Evolutionary conservation across 2,797 vertebrate genomes (phyloP), one percentile per base, ranked within the genome.

Genomic region (Siniperca undulata): DNA sequence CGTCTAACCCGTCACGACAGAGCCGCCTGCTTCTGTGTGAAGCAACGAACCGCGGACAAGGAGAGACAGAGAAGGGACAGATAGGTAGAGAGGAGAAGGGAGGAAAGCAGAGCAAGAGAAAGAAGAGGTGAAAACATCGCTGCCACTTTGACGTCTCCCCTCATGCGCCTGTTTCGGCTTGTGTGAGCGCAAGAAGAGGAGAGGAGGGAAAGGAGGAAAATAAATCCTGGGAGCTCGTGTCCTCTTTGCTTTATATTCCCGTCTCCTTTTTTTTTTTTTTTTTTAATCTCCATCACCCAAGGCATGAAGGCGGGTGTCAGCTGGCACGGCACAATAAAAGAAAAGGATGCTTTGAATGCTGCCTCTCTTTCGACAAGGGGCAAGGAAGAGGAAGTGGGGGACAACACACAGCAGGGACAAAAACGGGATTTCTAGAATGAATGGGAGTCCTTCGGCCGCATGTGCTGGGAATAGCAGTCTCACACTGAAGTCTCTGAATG

Each of bases 331-430:
- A 88, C 84, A 91, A 92, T 88, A 89, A 92, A 92, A 95, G 88
- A 90, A 92, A 93, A 85, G 91, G 95, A 95, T 94, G 94, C 95
- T 96, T 91, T 97, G 96, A 97, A 95, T 93, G 90, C 95, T 87
- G 93, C 93, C 93, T 94, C 89, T 91, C 79, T 95, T 91, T 89
- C 70, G 67, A 85, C 88, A 86, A 93, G 92, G 87, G 90, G 89
- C 92, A 70, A 88, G 87, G 83, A 91, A 81, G 89, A 91, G 84
- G 85, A 88, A 89, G 86, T 87, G 85, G 85, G 87, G 90, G 86
- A 87, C 88, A 87, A 62, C 83, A 80, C 81, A 50, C 66, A 85
- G 77, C 83, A 55, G 85, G 92, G 90, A 90, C 82, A 88, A 89
- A 92, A 86, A 83, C 88, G 62, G 94, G 93, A 94, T 93, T 93